Conservation (phyloP, 2,888 invertebrate genomes). For the Acanthosepion lycidas region DNA sequence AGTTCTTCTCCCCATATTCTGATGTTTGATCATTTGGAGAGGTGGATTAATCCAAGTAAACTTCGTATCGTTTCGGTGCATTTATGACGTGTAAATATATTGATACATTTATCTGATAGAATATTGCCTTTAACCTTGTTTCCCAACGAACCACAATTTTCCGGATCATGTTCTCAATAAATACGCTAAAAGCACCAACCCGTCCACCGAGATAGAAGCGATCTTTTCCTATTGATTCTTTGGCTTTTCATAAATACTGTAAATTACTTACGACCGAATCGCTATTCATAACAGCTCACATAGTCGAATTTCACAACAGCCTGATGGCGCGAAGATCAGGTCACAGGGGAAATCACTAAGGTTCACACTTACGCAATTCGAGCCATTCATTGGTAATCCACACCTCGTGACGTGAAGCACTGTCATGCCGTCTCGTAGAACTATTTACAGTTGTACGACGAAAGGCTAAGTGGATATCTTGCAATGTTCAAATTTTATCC, state of each 20-base stretch:
- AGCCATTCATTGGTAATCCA: neutral
- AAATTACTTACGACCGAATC: neutral
- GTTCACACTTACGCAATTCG: neutral
- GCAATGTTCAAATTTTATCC: neutral
- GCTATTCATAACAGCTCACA: neutral
- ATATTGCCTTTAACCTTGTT: too few species aligned
- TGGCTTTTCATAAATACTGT: neutral
- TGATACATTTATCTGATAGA: too few species aligned
- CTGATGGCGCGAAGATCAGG: neutral
- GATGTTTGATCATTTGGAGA: too few species aligned
- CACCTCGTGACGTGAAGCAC: neutral
- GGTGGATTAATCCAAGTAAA: too few species aligned
- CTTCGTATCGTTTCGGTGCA: too few species aligned
- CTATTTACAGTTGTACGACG: neutral
- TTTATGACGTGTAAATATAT: too few species aligned
- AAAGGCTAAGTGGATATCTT: neutral
- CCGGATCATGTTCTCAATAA: neutral
- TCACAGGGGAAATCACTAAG: neutral
- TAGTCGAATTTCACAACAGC: neutral
- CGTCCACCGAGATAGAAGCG: neutral
- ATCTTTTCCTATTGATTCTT: neutral
- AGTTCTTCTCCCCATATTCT: too few species aligned
- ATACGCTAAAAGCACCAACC: neutral
- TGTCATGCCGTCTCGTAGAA: neutral
- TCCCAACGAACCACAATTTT: neutral